Evolutionary conservation across 2,888 invertebrate species (phyloP).

Genomic region (Allophyes oxyacanthae): DNA sequence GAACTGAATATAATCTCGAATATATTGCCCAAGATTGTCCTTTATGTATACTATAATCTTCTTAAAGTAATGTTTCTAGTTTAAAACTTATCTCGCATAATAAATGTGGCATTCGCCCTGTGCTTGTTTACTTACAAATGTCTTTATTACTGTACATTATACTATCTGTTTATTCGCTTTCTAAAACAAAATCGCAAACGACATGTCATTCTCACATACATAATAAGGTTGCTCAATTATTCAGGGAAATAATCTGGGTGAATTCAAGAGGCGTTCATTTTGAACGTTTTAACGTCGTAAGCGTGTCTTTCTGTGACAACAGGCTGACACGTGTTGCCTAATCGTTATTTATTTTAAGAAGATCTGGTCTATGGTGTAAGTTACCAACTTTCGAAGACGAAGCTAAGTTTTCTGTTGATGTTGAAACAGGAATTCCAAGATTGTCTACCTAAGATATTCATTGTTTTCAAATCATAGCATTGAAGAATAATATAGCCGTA

Average conservation of each 20-base stretch:
- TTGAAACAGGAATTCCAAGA: slow-evolving; percentile 32
- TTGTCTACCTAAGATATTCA: slow-evolving; percentile 26
- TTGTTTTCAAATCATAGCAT: slow-evolving; percentile 43
- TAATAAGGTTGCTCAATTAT: slow-evolving; percentile 70
- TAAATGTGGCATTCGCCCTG: slow-evolving; percentile 62
- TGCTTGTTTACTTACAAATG: slow-evolving; percentile 59
- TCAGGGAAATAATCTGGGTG: slow-evolving; percentile 62
- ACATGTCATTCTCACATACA: slow-evolving; percentile 66
- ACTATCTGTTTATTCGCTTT: slow-evolving; percentile 58
- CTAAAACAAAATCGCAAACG: slow-evolving; percentile 55
- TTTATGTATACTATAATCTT: slow-evolving; percentile 48
- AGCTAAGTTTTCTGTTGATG: slow-evolving; percentile 15
- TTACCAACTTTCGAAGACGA: slow-evolving; percentile 47
- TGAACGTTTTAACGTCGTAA: slow-evolving; percentile 56
- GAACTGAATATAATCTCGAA: slow-evolving; percentile 46
- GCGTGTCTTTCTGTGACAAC: slow-evolving; percentile 63
- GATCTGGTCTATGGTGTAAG: slow-evolving; percentile 64
- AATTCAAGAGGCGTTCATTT: slow-evolving; percentile 67
- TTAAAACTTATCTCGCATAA: slow-evolving; percentile 46
- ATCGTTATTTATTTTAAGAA: slow-evolving; percentile 75
- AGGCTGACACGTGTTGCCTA: slow-evolving; percentile 76
- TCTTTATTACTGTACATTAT: slow-evolving; percentile 62
- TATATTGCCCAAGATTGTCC: slow-evolving; percentile 48
- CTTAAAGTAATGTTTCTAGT: slow-evolving; percentile 48
- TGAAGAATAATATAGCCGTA: slow-evolving; percentile 37